Evolutionary conservation across 2,888 invertebrate genomes (phyloP).

Genomic region (Synergus japonicus): DNA sequence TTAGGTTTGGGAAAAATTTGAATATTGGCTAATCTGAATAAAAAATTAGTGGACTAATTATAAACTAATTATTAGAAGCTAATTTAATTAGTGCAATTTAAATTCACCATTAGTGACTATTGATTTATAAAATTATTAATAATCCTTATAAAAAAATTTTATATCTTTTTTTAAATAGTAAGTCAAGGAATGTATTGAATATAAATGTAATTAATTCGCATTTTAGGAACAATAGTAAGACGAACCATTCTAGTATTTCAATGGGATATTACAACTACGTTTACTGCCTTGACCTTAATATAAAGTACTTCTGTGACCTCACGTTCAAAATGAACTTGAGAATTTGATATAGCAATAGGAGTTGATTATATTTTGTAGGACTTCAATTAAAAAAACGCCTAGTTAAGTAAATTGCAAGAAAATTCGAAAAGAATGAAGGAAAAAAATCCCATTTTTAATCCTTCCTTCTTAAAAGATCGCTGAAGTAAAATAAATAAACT

Average conservation of each 20-base stretch:
- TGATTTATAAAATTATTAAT: background rate
- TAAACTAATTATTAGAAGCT: background rate
- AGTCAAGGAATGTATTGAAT: no score
- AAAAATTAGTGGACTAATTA: background rate
- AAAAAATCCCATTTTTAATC: background rate
- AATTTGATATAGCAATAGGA: background rate
- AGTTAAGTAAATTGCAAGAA: background rate
- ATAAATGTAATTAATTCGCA: background rate
- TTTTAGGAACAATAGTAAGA: background rate
- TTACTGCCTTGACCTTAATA: background rate
- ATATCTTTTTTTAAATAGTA: no score
- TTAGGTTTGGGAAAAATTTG: background rate
- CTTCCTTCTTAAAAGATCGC: no score
- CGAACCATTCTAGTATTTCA: background rate
- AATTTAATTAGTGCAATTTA: background rate
- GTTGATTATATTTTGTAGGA: no score
- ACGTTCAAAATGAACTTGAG: background rate
- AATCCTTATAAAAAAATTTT: background rate
- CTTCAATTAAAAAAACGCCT: no score
- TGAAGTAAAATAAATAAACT: background rate
- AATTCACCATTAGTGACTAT: background rate
- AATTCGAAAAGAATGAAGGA: background rate
- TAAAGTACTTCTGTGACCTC: constrained; percentile 1
- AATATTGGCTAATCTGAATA: background rate
- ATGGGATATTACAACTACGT: background rate